Conservation (phyloP, 2,888 invertebrate genomes). For the Rhagophthalmus giganteus region DNA sequence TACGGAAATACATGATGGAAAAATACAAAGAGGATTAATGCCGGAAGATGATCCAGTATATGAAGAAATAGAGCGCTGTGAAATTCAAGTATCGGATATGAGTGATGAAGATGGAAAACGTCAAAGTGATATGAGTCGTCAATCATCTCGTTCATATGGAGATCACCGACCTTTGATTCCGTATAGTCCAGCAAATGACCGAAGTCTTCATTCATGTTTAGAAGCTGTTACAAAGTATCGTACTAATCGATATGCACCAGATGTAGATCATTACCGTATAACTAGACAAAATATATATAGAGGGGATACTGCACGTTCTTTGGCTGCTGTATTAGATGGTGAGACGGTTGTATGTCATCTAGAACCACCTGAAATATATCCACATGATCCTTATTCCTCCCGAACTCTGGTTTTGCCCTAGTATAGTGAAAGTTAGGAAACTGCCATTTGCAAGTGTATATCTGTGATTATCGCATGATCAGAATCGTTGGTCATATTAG, state of each 20-base stretch:
- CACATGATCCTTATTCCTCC: conserved; percentile 58
- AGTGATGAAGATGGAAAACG: conserved; percentile 77
- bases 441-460: conserved; percentile 57
- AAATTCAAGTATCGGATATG: conserved; percentile 75
- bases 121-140: conserved; percentile 71
- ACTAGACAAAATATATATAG: conserved; percentile 59
- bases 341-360: conserved; percentile 85
- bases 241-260: conserved; percentile 55
- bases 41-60: conserved; percentile 78
- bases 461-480: conserved; percentile 57
- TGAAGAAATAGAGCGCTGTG: conserved; percentile 77
- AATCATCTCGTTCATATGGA: conserved; percentile 75
- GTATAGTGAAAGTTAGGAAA: conserved; percentile 65
- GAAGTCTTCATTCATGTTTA: conserved; percentile 51
- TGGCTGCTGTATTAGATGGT: conserved; percentile 81
- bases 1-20: conserved; percentile 69
- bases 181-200: conserved; percentile 69
- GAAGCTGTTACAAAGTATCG: conserved; percentile 53
- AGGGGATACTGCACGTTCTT: conserved; percentile 62
- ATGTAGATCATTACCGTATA: conserved; percentile 60
- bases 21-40: conserved; percentile 57
- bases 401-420: conserved; percentile 62
- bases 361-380: conserved; percentile 66
- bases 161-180: conserved; percentile 81
- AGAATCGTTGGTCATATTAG: conserved; percentile 50